Conservation (phyloP, 1,140 invertebrate species). For the Trinorchestia longiramus region DNA sequence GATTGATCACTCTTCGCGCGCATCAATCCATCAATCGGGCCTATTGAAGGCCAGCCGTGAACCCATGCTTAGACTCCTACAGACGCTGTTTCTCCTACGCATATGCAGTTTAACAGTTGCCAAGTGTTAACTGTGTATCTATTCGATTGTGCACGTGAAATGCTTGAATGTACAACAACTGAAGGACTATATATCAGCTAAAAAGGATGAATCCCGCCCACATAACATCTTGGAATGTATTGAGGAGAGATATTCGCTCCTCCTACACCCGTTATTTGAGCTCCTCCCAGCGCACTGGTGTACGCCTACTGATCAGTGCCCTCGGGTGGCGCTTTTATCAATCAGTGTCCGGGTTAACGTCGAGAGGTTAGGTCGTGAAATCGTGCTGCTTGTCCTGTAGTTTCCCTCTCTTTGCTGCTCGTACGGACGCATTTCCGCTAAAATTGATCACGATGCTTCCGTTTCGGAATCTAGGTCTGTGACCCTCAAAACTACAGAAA, state of each 20-base stretch:
- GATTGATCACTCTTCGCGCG: constrained; percentile 42
- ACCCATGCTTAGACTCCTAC: not conserved
- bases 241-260: constrained; percentile 44
- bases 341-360: constrained; percentile 54
- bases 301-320: constrained; percentile 46
- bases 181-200: constrained; percentile 44
- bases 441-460: constrained; percentile 47
- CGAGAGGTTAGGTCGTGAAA: constrained; percentile 42
- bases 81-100: not conserved
- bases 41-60: constrained; percentile 5
- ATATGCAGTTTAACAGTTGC: not conserved
- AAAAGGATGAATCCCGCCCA: constrained; percentile 53
- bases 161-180: constrained; percentile 20
- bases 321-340: constrained; percentile 54
- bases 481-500: not conserved
- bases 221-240: constrained; percentile 55
- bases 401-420: constrained; percentile 9
- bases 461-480: not conserved
- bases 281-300: not conserved
- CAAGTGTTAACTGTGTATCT: not conserved
- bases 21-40: constrained; percentile 48
- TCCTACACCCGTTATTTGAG: constrained; percentile 24
- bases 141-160: not conserved
- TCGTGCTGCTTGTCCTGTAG: constrained; percentile 23
- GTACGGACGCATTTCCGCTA: constrained; percentile 14